Percentiles rank a stretch among this genome's conserved stretches.
These are phyloP conservation scores for Varanus salvator DNA, from an alignment of 2,113 vertebrate species.

Conservation along the genomic window DNA sequence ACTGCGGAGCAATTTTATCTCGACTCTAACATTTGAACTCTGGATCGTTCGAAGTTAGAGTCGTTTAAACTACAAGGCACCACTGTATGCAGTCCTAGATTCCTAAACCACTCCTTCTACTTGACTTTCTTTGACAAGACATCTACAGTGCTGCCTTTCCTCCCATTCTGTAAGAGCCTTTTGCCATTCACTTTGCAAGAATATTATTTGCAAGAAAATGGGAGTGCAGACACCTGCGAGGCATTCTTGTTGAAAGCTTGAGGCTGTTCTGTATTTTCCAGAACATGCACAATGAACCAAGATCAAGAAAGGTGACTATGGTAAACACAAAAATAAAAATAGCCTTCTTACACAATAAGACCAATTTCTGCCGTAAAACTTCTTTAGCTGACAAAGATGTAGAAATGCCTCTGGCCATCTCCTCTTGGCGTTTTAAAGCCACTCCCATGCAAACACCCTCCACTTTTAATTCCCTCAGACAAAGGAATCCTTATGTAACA, in stretches of 20 bases:
- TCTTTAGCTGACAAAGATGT: neutral
- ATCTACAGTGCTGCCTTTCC: too few species aligned
- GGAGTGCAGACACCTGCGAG: neutral
- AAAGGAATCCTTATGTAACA: neutral
- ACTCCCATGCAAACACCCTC: neutral
- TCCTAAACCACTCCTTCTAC: too few species aligned
- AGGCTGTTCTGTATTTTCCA: neutral
- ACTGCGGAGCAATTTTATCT: too few species aligned
- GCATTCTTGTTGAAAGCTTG: neutral
- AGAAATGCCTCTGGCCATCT: neutral
- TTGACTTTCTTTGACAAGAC: neutral
- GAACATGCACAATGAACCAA: neutral
- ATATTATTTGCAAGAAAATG: neutral
- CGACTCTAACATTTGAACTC: too few species aligned
- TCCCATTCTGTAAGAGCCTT: neutral
- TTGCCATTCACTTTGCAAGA: neutral
- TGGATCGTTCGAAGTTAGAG: too few species aligned
- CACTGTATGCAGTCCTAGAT: neutral
- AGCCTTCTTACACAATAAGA: neutral
- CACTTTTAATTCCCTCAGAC: too few species aligned
- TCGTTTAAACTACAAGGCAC: too few species aligned
- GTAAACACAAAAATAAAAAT: neutral
- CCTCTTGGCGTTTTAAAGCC: neutral
- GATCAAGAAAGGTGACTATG: neutral
- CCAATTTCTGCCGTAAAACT: neutral